Base-by-base conservation (phyloP, 1,140 invertebrate species). In the Tetramorium alpestre region DNA sequence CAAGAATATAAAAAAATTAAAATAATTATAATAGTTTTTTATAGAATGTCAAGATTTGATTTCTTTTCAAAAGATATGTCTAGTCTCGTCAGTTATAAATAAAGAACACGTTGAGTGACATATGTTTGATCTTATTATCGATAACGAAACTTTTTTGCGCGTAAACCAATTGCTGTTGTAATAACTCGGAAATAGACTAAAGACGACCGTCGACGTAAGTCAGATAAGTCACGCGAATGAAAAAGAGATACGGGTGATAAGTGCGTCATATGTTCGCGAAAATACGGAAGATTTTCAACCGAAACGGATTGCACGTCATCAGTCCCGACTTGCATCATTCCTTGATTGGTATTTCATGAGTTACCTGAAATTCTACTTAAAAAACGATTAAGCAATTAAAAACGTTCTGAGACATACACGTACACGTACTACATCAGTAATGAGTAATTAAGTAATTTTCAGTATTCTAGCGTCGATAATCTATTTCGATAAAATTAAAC, bases 211-310 rank as follows among this genome's bases (percentile, higher is more conserved):
- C 22, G 58, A 77, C 49, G 49, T 75, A n/a, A 62, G 38, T 65
- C 13, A 67, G 58, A 77, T 88, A 73, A 85, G 72, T 44, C 49
- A 16, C 10, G 11, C 13, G 38, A 65, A 65, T 65, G 49, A 38
- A 41, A 49, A 65, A 33, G n/a, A 44, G 11, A 65, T 5, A 25
- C 4, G 3, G 0, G 33, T 6, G 11, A 81, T 80, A 54, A 13
- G 10, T 44, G n/a, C 41, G 38, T 22, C 33, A 22, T 13, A 51
- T 5, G 13, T n/a, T 11, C 13, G 25, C 6, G 56, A n/a, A 77
- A 62, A 62, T 10, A 3, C 16, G 18, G 16, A 64, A 49, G 6
- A 47, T 51, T 65, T 64, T 65, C 7, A 16, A 54, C 10, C 5
- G 22, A 33, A 47, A 25, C 18, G 3, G 10, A 47, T 49, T 49